Evolutionary conservation across 2,888 invertebrate genomes (phyloP), one percentile per base, ranked within the genome.

Genomic region (Dascillus cervinus): DNA sequence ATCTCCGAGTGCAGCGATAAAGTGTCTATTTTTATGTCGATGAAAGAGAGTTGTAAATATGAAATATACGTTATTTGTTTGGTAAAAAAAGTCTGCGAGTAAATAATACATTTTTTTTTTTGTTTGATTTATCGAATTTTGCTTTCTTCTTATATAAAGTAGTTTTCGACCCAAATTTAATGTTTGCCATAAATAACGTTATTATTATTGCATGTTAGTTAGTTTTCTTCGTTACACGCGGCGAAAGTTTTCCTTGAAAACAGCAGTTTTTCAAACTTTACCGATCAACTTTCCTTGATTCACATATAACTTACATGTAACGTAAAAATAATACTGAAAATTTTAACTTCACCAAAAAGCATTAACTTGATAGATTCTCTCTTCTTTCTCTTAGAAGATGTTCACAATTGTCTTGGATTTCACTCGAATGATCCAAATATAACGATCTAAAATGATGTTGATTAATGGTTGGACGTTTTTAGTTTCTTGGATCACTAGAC

Each of bases 211-310:
- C 48, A 47, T 49, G 44, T 46, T 50, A 47, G 42, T 46, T 43
- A 42, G 44, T 43, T 48, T 48, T 37, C 34, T 41, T 39, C 44
- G 47, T 43, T 29, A 41, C 39, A 36, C 42, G 34, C 32, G 35
- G 26, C 27, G 26, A 34, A 47, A 45, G 36, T 47, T 44, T 22
- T 32, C 29, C n/a, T 36, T 33, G 41, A 44, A 47, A 47, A 49
- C 46, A 45, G 47, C 47, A 46, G 47, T 49, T 49, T 49, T 44
- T 47, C 44, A 46, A 48, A 47, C 37, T 49, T 47, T 31, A 28
- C 34, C 43, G 45, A 50, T 50, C 47, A 43, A 47, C 46, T 48
- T 49, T 46, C 39, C 34, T 46, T 50, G 47, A 46, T 50, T 48
- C 47, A 49, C 45, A 46, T 48, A 46, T 49, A 46, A 46, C 43